Evolutionary conservation across 2,797 vertebrate species (phyloP), one percentile per base, ranked within the genome.

Genomic region (Clarias pachynema): DNA sequence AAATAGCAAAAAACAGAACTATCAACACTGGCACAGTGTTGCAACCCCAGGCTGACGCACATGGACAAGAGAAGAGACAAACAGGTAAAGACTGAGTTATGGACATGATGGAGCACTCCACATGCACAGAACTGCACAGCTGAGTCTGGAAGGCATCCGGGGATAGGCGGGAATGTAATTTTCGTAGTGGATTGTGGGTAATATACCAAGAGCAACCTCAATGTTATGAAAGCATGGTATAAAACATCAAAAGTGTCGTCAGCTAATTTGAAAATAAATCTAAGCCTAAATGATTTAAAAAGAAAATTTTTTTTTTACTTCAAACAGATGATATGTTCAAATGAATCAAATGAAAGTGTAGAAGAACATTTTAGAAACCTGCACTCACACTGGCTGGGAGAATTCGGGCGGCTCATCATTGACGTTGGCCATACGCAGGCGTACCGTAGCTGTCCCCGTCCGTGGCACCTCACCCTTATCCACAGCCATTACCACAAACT

Each of bases 321-420:
- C 6, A 29, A 49, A 3, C 20, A 77, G 3, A 77, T 59, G 5
- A 75, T 4, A 56, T 75, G 2, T 59, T 40, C 24, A 14, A 69
- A 16, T 15, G 4, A 65, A 79, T 62, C 0, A 2, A 2, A 59
- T 2, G 2, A n/a, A 40, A 68, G 0, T 69, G 1, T 1, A 5
- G 12, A 79, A 24, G 66, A 59, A 31, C 29, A 53, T 53, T 31
- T 66, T 14, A 5, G 26, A 49, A 81, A 68, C 15, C 37, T 65
- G 81, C 78, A 94, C 92, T 96, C 91, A 98, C 97, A 95, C 87
- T 16, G 92, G 89, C 87, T 96, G 96, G 72, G 97, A 97, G 90
- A 98, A 97, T 86, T 96, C 94, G 0, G 97, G 97, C 0, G 94
- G 92, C 88, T 97, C 96, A 24, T 98, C 97, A 14, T 97, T 98